phyloP scores from a whole-genome alignment of 2,113 vertebrate species.

The Podilymbus podiceps region DNA sequence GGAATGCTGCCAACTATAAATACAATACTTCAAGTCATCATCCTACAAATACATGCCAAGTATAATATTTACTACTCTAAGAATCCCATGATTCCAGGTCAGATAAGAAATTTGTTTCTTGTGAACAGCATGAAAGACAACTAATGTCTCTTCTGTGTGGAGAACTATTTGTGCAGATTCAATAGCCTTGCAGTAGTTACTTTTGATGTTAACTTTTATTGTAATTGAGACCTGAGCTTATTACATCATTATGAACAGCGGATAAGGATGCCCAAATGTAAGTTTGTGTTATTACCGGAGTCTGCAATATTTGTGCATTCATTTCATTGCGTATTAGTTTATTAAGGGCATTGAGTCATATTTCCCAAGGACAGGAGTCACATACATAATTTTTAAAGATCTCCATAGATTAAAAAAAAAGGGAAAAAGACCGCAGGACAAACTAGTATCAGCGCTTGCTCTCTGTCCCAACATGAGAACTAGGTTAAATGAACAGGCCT shows the following conservation, averaged over 20 bases:
- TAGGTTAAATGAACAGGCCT: neutral
- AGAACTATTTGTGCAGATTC: conserved; percentile 26
- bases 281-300: neutral
- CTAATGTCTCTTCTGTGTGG: neutral
- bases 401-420: neutral
- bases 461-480: neutral
- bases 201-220: neutral
- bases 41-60: neutral
- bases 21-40: neutral
- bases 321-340: neutral
- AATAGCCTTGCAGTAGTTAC: neutral
- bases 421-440: neutral
- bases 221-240: neutral
- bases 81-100: neutral
- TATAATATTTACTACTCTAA: neutral
- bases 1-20: neutral
- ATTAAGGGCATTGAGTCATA: neutral
- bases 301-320: neutral
- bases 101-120: neutral
- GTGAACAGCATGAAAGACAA: neutral
- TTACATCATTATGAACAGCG: neutral
- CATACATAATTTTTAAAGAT: neutral
- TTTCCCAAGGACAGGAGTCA: neutral
- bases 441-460: neutral
- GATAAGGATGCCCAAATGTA: neutral